Evolutionary conservation across 1,140 invertebrate genomes (phyloP), one percentile per base, ranked within the genome.

Genomic region (Phortica variegata): DNA sequence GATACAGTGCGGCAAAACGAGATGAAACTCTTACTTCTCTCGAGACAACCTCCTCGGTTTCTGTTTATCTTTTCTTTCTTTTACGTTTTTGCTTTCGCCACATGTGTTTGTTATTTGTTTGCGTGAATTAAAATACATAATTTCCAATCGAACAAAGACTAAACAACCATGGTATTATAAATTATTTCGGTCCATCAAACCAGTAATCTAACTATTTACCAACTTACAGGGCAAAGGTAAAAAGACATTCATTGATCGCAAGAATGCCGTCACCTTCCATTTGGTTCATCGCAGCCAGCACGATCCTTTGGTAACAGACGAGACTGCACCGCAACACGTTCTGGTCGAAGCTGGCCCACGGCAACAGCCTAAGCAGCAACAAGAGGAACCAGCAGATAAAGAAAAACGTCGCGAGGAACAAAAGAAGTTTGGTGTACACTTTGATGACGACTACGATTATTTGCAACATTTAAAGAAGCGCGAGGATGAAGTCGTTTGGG

Each of bases 391-490:
- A 2, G n/a, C 72, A 9, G 79, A 83, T 49, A 52, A 57, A 6
- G 66, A 77, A n/a, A 84, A 85, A 44, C 76, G 80, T 1, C 85
- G 83, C 62, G 87, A 92, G 61, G 90, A 96, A 61, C 85, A 91
- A 60, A 77, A 82, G 19, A 94, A 95, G 77, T 97, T 85, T 84
- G 95, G 94, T n/a, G 87, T 98, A 43, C 95, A 88, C 73, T 97
- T 87, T 78, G 93, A 97, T 73, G 94, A 98, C 79, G 90, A 97
- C 57, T 98, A 97, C 72, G 85, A 98, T 73, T 98, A 98, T 71
- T 77, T 97, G 51, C 90, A 97, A 76, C 93, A 98, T 83, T 79
- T 98, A 38, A 86, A 85, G 65, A 87, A 91, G 60, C 55, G 66
- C 0, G 73, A 73, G 34, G 60, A 69, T 13, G 66, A 71, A 40